A percentile compares a stretch with the other conserved stretches of the same genome.
Evolutionary conservation across 2,888 invertebrate species (phyloP).

Genomic region (Aquatica leii): DNA sequence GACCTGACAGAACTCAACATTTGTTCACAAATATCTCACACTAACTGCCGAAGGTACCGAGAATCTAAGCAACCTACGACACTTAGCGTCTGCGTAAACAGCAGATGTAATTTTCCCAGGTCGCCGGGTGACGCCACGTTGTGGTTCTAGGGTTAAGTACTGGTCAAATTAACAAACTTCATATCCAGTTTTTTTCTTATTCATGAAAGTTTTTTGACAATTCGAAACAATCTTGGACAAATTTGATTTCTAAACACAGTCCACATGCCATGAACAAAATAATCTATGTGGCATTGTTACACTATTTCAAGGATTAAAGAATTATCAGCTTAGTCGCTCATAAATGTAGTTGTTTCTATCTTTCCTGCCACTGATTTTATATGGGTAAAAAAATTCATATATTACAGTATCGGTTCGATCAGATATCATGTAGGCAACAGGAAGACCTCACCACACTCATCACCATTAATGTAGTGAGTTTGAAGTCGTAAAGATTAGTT

Average conservation of each 20-base stretch:
- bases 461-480: background rate
- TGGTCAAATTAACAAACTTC: no score
- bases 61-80: no score
- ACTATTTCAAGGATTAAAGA: background rate
- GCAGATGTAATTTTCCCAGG: no score
- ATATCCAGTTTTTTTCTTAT: no score
- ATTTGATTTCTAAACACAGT: constrained; percentile 1
- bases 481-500: background rate
- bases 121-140: no score
- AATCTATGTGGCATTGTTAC: background rate
- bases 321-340: background rate
- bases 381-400: background rate
- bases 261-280: background rate
- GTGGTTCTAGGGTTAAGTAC: no score
- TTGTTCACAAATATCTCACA: no score
- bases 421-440: background rate
- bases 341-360: background rate
- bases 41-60: no score
- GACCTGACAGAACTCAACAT: no score
- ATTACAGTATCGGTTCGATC: background rate
- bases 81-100: no score
- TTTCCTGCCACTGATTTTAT: background rate
- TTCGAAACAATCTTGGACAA: background rate
- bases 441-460: constrained; percentile 1
- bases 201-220: no score